Conservation (phyloP, 2,888 invertebrate species). For the Crematogaster levior region DNA sequence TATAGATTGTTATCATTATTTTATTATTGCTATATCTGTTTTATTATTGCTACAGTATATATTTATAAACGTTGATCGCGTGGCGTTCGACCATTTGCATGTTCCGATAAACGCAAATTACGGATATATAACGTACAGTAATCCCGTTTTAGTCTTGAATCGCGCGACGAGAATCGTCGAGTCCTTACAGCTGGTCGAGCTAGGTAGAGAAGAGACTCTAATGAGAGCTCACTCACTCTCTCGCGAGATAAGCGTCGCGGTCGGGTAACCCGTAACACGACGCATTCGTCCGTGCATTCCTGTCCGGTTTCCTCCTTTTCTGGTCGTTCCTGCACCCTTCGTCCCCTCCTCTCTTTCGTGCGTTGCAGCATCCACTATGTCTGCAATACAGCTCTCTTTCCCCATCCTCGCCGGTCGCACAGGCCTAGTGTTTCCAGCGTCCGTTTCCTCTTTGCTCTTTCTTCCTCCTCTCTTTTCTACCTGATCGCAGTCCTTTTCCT, state of each 20-base stretch:
- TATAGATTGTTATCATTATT: not conserved
- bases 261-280: slow-evolving; percentile 57
- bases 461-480: slow-evolving; percentile 56
- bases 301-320: slow-evolving; percentile 76
- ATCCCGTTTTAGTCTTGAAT: not conserved
- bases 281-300: slow-evolving; percentile 76
- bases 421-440: slow-evolving; percentile 43
- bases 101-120: slow-evolving; percentile 46
- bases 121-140: slow-evolving; percentile 21
- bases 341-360: slow-evolving; percentile 45
- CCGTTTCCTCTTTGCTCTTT: slow-evolving; percentile 54
- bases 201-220: slow-evolving; percentile 58
- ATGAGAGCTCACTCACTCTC: slow-evolving; percentile 59
- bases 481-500: slow-evolving; percentile 59
- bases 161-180: slow-evolving; percentile 30
- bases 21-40: not conserved
- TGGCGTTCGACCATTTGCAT: slow-evolving; percentile 5
- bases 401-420: slow-evolving; percentile 41
- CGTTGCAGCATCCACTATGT: slow-evolving; percentile 48
- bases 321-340: slow-evolving; percentile 50
- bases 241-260: slow-evolving; percentile 65
- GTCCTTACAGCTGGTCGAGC: slow-evolving; percentile 42
- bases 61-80: slow-evolving; percentile 32
- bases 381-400: slow-evolving; percentile 51
- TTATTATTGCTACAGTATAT: not conserved